Evolutionary conservation across 2,888 invertebrate genomes (phyloP).

Genomic region (Gasteruption jaculator): DNA sequence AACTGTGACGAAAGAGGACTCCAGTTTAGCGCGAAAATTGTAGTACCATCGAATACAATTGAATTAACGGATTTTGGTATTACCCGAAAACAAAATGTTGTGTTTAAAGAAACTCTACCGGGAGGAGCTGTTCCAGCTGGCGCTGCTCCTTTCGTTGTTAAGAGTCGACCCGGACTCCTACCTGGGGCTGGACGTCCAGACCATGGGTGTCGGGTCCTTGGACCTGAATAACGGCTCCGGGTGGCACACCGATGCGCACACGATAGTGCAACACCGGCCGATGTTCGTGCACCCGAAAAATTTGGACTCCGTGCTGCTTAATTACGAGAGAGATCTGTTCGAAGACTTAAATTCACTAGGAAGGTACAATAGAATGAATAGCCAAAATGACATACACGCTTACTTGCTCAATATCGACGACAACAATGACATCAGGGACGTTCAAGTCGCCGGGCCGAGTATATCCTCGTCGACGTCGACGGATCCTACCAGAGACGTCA

Average conservation of each 20-base stretch:
- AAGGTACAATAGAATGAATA: conserved; percentile 56
- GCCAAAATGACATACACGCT: conserved; percentile 57
- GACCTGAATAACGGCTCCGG: conserved; percentile 67
- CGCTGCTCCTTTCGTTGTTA: conserved; percentile 75
- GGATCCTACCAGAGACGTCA: conserved; percentile 31
- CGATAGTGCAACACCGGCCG: conserved; percentile 56
- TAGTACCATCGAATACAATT: neutral
- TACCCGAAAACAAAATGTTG: conserved; percentile 70
- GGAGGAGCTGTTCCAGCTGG: conserved; percentile 76
- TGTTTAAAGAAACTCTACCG: conserved; percentile 78
- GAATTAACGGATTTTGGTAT: conserved; percentile 1
- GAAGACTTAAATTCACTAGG: conserved; percentile 71
- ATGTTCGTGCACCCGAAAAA: conserved; percentile 69
- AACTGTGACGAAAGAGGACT: too few relatives aligned
- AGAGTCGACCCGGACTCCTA: conserved; percentile 72
- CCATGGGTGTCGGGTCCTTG: conserved; percentile 51
- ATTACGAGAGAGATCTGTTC: conserved; percentile 69
- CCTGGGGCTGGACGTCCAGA: conserved; percentile 58
- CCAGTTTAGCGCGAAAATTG: too few relatives aligned
- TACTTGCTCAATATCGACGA: conserved; percentile 61
- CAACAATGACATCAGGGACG: conserved; percentile 33
- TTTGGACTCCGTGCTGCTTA: conserved; percentile 65
- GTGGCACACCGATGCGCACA: conserved; percentile 61
- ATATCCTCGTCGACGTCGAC: conserved; percentile 28
- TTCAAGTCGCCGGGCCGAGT: conserved; percentile 34